Evolutionary conservation across 2,113 vertebrate species (phyloP).

Genomic region (Antennarius striatus): DNA sequence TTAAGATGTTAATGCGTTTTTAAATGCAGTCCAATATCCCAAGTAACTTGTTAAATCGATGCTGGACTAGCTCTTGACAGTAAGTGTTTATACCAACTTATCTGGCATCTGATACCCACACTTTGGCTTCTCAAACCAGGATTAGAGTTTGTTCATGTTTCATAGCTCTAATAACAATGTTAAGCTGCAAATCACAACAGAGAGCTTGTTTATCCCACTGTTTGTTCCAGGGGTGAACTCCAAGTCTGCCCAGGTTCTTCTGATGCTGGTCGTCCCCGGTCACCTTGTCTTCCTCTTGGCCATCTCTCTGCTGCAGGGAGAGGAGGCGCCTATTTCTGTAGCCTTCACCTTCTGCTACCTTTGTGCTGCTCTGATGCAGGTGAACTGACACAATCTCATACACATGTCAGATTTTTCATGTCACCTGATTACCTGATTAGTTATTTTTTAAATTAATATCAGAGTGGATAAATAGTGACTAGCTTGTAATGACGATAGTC

Average conservation of each 20-base stretch:
- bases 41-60: not conserved
- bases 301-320: constrained; percentile 87
- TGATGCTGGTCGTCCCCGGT: constrained; percentile 89
- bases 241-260: constrained; percentile 88
- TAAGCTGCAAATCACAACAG: too few relatives aligned
- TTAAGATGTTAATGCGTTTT: not conserved
- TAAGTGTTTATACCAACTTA: not conserved
- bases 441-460: too few relatives aligned
- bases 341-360: constrained; percentile 88
- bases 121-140: not conserved
- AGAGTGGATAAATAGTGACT: too few relatives aligned
- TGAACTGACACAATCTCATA: constrained; percentile 53
- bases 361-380: constrained; percentile 88
- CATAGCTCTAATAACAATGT: too few relatives aligned
- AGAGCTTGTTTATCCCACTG: not conserved
- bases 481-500: too few relatives aligned
- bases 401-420: not conserved
- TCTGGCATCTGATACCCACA: too few relatives aligned
- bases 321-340: constrained; percentile 76
- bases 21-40: not conserved
- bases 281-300: constrained; percentile 90
- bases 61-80: not conserved
- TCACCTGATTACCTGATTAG: not conserved
- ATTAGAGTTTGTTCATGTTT: too few relatives aligned
- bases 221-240: constrained; percentile 86